phyloP scores from a whole-genome alignment of 2,113 vertebrate genomes.

The Paraplagusia blochii region DNA sequence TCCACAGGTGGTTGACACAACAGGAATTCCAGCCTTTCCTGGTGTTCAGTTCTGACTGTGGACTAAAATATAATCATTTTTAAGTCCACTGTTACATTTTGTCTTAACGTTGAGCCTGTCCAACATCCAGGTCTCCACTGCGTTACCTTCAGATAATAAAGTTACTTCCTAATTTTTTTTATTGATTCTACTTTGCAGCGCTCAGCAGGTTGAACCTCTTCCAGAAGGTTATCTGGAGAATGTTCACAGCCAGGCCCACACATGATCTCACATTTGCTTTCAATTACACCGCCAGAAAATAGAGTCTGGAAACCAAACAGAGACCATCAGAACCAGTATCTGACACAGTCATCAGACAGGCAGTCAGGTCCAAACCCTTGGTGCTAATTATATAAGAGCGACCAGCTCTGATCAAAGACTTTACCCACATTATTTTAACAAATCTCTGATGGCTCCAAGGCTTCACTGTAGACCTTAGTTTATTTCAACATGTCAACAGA shows the following conservation, averaged over 20 bases:
- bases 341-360: neutral
- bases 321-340: neutral
- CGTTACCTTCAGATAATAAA: constrained; percentile 8
- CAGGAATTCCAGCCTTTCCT: too few species aligned
- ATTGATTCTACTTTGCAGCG: constrained; percentile 5
- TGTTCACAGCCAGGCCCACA: constrained; percentile 4
- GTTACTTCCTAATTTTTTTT: constrained; percentile 1
- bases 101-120: too few species aligned
- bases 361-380: neutral
- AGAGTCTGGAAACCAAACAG: constrained; percentile 11
- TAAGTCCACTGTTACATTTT: too few species aligned
- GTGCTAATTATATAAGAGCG: too few species aligned
- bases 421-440: too few species aligned
- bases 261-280: constrained; percentile 27
- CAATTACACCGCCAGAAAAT: constrained; percentile 9
- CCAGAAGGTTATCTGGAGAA: constrained; percentile 19
- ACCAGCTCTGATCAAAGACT: neutral
- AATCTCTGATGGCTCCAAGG: too few species aligned
- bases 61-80: too few species aligned
- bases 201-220: neutral
- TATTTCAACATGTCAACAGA: too few species aligned
- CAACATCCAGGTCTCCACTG: neutral
- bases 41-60: too few species aligned
- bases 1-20: too few species aligned
- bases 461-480: too few species aligned